phyloP scores from a whole-genome alignment of 2,797 vertebrate genomes.

The Tadarida brasiliensis region DNA sequence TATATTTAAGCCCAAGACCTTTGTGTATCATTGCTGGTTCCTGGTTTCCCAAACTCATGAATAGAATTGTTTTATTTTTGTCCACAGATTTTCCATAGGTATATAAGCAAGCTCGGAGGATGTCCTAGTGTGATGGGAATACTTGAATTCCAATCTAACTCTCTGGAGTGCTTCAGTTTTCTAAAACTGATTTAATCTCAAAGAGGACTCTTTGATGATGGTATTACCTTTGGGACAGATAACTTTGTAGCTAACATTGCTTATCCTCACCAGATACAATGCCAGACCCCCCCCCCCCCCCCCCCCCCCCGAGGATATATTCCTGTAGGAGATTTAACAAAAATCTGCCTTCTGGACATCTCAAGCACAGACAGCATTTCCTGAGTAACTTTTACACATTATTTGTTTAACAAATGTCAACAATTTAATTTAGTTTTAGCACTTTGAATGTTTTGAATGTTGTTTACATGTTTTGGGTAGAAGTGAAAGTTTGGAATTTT shows the following conservation, averaged over 20 bases:
- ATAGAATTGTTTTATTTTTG: conserved; percentile 31
- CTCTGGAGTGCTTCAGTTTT: neutral
- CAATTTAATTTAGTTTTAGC: conserved; percentile 6
- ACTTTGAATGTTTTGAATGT: conserved; percentile 10
- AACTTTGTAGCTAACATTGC: conserved; percentile 15
- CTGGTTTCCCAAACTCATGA: neutral
- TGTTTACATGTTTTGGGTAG: neutral
- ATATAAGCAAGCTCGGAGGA: neutral
- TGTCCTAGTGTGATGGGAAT: neutral
- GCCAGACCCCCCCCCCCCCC: too few species aligned
- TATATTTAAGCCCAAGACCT: conserved; percentile 7
- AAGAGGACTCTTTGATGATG: conserved; percentile 50
- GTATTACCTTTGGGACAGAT: conserved; percentile 19
- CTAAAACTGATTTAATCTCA: conserved; percentile 39
- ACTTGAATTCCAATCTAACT: neutral
- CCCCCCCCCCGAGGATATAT: neutral
- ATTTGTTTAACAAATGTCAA: conserved; percentile 51
- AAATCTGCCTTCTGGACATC: neutral
- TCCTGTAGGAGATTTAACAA: neutral
- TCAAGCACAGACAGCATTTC: neutral
- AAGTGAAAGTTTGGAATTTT: conserved; percentile 22
- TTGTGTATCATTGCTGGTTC: neutral
- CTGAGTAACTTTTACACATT: conserved; percentile 29
- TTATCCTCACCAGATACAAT: neutral
- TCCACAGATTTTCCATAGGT: neutral